Conservation (phyloP, 2,888 invertebrate genomes). For the Capitulum mitella region DNA sequence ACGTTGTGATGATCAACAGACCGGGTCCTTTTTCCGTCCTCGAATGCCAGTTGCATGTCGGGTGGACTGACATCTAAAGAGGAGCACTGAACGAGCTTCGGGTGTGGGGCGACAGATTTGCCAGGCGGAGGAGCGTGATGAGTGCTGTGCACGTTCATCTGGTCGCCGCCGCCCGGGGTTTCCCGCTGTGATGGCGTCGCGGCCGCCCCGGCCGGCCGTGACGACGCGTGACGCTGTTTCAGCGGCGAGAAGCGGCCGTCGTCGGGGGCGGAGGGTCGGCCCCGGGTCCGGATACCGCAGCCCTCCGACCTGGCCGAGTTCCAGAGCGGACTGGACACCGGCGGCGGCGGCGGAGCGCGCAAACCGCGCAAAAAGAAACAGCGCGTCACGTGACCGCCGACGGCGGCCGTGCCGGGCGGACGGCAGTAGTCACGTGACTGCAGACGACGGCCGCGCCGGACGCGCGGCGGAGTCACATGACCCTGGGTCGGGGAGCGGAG, state of each 20-base stretch:
- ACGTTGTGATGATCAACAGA: no score
- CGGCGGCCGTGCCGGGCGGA: neutral
- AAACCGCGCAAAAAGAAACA: conserved; percentile 23
- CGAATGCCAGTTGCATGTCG: no score
- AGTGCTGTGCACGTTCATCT: no score
- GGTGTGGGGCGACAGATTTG: no score
- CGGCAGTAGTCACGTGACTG: neutral
- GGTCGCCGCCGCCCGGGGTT: no score
- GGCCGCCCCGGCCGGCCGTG: no score
- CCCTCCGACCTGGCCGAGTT: conserved; percentile 33
- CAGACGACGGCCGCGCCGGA: neutral
- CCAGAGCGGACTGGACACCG: conserved; percentile 32
- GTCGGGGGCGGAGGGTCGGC: neutral
- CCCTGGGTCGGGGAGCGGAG: neutral
- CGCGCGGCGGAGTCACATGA: neutral
- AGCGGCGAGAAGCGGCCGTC: neutral
- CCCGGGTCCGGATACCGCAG: conserved; percentile 28
- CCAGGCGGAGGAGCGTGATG: no score
- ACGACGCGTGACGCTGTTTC: neutral
- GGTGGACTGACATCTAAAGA: no score
- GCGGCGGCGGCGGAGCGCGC: neutral
- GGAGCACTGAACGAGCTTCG: no score
- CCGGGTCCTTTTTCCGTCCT: no score
- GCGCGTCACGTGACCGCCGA: neutral
- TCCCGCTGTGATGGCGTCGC: no score